phyloP scores from a whole-genome alignment of 2,888 invertebrate species.

The Prosopocoilus inquinatus region DNA sequence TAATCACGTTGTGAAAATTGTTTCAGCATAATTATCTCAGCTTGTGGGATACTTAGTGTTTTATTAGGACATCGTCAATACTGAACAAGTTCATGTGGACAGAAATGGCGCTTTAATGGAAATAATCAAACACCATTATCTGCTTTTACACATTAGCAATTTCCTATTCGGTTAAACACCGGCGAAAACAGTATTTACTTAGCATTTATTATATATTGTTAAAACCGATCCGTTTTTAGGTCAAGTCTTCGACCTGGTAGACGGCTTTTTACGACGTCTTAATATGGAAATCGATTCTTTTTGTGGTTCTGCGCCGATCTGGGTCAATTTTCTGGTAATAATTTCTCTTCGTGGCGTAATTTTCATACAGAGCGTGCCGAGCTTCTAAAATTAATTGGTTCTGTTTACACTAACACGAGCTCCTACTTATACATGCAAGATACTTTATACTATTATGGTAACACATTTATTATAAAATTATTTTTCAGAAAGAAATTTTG shows the following conservation, averaged over 20 bases:
- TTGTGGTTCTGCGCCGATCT: constrained; percentile 14
- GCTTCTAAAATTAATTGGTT: not conserved
- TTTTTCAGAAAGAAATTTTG: no score
- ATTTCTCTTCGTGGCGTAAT: constrained; percentile 23
- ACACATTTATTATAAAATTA: no score
- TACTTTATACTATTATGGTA: no score
- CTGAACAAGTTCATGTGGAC: no score
- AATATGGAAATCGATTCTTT: constrained; percentile 23
- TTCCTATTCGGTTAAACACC: not conserved
- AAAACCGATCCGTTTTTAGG: constrained; percentile 19
- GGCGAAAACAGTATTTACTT: constrained; percentile 1
- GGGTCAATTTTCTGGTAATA: constrained; percentile 23
- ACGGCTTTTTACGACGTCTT: constrained; percentile 20
- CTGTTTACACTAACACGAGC: not conserved
- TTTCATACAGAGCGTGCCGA: constrained; percentile 6
- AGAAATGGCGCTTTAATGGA: no score
- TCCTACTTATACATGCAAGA: no score
- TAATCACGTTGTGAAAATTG: no score
- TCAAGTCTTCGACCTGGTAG: constrained; percentile 20
- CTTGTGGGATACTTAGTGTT: no score
- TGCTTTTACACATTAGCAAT: not conserved
- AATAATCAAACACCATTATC: no score
- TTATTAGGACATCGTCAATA: no score
- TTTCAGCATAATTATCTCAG: no score
- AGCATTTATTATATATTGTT: constrained; percentile 8